These are phyloP conservation scores for Apteryx mantelli DNA, from an alignment of 2,113 vertebrate species.

Conservation along the genomic window DNA sequence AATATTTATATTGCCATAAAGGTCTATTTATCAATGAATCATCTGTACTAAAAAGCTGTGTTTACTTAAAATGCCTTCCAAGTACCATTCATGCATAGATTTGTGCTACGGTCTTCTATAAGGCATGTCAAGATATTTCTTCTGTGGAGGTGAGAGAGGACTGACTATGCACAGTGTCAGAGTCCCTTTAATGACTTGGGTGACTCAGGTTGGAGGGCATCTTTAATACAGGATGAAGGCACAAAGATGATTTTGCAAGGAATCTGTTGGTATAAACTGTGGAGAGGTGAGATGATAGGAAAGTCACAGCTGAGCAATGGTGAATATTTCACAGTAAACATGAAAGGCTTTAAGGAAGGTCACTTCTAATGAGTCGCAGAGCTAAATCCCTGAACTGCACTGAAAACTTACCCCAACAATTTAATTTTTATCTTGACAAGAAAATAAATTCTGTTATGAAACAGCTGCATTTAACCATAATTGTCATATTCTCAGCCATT, in stretches of 20 bases:
- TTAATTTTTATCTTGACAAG: slow-evolving; percentile 37
- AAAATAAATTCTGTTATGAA: background rate
- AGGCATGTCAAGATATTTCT: background rate
- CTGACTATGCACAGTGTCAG: background rate
- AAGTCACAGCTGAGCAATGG: slow-evolving; percentile 6
- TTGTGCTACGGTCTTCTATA: background rate
- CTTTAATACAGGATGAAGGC: background rate
- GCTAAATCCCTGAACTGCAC: slow-evolving; percentile 27
- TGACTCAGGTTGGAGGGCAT: background rate
- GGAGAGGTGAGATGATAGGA: background rate
- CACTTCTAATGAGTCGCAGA: slow-evolving; percentile 2
- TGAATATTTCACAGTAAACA: slow-evolving; percentile 17
- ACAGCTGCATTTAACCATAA: background rate
- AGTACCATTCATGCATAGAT: background rate
- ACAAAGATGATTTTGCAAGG: background rate
- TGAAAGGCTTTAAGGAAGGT: slow-evolving; percentile 11
- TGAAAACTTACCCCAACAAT: slow-evolving; percentile 10
- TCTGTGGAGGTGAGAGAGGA: background rate
- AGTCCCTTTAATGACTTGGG: background rate
- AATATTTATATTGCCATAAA: background rate
- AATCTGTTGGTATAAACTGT: background rate
- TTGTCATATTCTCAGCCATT: background rate
- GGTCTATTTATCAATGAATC: background rate
- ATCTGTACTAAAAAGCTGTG: background rate
- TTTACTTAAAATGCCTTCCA: background rate